Conservation (phyloP, 2,113 vertebrate genomes). For the Henicopernis longicauda region DNA sequence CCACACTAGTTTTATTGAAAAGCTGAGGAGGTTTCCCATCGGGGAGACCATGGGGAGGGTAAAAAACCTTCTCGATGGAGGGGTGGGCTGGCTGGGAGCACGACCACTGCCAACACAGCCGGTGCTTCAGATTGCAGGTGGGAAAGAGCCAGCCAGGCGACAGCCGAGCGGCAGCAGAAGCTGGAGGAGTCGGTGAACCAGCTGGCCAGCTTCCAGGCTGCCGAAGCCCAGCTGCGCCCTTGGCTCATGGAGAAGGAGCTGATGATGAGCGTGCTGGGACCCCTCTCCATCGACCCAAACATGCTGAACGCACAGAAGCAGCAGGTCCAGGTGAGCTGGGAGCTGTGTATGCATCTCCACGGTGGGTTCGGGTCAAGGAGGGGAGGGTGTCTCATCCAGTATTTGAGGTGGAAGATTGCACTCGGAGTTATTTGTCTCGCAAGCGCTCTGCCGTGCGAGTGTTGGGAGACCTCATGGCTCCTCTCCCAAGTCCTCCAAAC, state of each 20-base stretch:
- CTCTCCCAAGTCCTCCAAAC: neutral
- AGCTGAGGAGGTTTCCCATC: neutral
- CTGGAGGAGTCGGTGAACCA: conserved; percentile 88
- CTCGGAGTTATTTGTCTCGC: neutral
- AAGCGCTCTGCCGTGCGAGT: fast-evolving
- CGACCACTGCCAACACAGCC: neutral
- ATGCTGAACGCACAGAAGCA: conserved; percentile 97
- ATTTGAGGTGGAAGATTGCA: fast-evolving
- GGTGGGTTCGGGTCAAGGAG: neutral
- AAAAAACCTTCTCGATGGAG: neutral
- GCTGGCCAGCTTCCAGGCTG: conserved; percentile 86
- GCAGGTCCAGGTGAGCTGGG: conserved; percentile 87
- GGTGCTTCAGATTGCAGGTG: conserved; percentile 82
- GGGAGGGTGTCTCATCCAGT: fast-evolving
- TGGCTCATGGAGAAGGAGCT: conserved; percentile 97
- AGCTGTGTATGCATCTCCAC: fast-evolving
- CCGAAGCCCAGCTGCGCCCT: conserved; percentile 87
- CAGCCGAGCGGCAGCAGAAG: conserved; percentile 85
- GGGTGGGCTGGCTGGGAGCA: neutral
- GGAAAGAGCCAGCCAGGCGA: conserved; percentile 85
- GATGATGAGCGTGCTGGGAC: conserved; percentile 98
- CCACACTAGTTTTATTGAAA: neutral
- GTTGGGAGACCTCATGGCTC: neutral
- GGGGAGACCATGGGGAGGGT: neutral
- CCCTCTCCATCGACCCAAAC: conserved; percentile 96